Evolutionary conservation across 2,797 vertebrate species (phyloP).

Genomic region (Nannoperca australis): DNA sequence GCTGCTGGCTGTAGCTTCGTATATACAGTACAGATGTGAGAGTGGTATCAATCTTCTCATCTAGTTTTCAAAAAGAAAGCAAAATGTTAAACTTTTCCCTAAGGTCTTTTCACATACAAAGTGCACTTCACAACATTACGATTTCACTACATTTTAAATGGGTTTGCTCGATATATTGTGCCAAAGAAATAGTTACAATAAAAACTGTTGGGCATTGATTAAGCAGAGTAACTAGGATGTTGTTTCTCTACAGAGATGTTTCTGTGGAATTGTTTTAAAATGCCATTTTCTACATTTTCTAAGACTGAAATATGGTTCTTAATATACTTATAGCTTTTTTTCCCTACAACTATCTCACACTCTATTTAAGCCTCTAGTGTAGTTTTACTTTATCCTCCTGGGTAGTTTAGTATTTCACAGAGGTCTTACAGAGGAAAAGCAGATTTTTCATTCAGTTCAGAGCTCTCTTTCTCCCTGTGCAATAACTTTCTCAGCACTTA

Average conservation of each 20-base stretch:
- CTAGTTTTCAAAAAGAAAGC: no score
- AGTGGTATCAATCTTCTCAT: not conserved
- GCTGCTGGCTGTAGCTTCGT: not conserved
- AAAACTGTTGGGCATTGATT: not conserved
- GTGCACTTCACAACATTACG: not conserved
- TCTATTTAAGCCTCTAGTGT: not conserved
- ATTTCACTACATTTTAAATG: not conserved
- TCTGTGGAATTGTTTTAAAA: no score
- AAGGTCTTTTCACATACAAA: no score
- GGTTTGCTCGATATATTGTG: not conserved
- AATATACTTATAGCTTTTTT: not conserved
- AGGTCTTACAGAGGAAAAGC: slow-evolving; percentile 27
- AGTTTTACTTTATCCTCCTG: not conserved
- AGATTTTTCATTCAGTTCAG: slow-evolving; percentile 1
- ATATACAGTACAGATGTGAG: no score
- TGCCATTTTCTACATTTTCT: no score
- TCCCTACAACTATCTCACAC: not conserved
- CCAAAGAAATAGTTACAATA: not conserved
- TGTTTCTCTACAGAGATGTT: not conserved
- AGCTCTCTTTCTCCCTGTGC: not conserved
- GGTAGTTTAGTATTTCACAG: slow-evolving; percentile 6
- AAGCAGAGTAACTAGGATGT: not conserved
- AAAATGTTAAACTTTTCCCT: no score
- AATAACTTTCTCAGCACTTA: slow-evolving; percentile 9
- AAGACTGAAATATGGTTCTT: no score